phyloP scores from a whole-genome alignment of 2,113 vertebrate species.

The Neoarius graeffei region DNA sequence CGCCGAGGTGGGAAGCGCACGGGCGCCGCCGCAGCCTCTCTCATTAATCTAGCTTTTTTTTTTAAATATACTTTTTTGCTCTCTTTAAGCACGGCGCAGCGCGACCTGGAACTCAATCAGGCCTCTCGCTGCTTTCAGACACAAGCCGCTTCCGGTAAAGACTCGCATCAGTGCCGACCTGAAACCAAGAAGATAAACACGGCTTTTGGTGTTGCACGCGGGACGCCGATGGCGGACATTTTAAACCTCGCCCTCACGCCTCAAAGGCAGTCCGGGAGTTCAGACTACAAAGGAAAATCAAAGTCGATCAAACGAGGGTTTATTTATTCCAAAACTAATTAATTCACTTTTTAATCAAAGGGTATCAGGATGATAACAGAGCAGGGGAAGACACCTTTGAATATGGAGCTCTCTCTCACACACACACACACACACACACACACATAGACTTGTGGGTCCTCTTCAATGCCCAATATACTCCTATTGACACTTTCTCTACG shows the following conservation, averaged over 20 bases:
- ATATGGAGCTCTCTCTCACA: background rate
- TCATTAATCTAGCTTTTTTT: slow-evolving; percentile 85
- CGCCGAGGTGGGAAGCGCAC: slow-evolving; percentile 90
- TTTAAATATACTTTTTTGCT: slow-evolving; percentile 56
- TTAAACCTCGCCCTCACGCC: background rate
- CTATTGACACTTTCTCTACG: too few species aligned
- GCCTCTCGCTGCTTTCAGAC: slow-evolving; percentile 74
- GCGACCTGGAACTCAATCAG: slow-evolving; percentile 82
- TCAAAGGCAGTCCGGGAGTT: slow-evolving; percentile 36
- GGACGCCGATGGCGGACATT: background rate
- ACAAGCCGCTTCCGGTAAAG: slow-evolving; percentile 5
- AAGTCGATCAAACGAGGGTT: background rate
- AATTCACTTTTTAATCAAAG: slow-evolving; percentile 38
- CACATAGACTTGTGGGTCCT: too few species aligned
- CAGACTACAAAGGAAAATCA: slow-evolving; percentile 18
- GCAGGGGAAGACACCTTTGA: slow-evolving; percentile 16
- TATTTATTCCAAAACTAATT: slow-evolving; percentile 36
- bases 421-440: background rate
- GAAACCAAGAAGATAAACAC: slow-evolving; percentile 71
- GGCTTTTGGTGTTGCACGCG: slow-evolving; percentile 48
- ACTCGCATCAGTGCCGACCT: slow-evolving; percentile 55
- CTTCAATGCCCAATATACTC: too few species aligned
- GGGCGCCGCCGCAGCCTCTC: slow-evolving; percentile 81
- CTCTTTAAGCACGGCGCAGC: slow-evolving; percentile 78
- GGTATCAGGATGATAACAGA: background rate